phyloP scores from a whole-genome alignment of 2,113 vertebrate genomes.

The Carollia perspicillata region DNA sequence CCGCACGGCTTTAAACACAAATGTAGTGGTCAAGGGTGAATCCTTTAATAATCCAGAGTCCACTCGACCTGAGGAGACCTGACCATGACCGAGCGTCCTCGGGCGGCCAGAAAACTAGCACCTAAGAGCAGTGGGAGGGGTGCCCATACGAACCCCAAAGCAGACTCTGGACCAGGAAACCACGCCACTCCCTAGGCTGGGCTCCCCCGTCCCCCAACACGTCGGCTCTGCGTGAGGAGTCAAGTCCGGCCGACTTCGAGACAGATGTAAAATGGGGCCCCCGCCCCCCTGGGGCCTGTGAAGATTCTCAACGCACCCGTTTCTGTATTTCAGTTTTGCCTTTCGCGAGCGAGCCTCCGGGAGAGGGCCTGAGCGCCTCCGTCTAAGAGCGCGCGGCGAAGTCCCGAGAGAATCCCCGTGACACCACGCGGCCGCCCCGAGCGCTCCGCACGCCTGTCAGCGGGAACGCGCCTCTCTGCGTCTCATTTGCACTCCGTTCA shows the following conservation, averaged over 20 bases:
- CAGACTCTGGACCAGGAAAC: not conserved
- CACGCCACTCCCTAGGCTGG: fast-evolving
- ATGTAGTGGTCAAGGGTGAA: not conserved
- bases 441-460: not conserved
- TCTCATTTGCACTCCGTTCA: slow-evolving; percentile 17
- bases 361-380: not conserved
- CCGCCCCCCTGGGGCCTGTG: not conserved
- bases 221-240: slow-evolving; percentile 22
- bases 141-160: not conserved
- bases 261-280: slow-evolving; percentile 72
- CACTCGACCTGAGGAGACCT: not conserved
- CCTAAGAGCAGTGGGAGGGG: not conserved
- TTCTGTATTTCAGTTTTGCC: slow-evolving; percentile 56
- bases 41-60: not conserved
- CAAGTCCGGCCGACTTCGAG: slow-evolving; percentile 55
- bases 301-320: not conserved
- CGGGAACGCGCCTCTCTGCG: not conserved
- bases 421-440: slow-evolving; percentile 39
- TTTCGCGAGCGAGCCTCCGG: not conserved
- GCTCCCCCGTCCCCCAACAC: not conserved
- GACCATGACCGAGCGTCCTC: fast-evolving
- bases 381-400: slow-evolving; percentile 51
- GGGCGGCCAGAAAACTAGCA: not conserved
- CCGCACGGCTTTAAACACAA: not conserved
- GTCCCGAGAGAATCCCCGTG: slow-evolving; percentile 18